phyloP scores from a whole-genome alignment of 2,888 invertebrate species.

The Stegana nigrithorax region DNA sequence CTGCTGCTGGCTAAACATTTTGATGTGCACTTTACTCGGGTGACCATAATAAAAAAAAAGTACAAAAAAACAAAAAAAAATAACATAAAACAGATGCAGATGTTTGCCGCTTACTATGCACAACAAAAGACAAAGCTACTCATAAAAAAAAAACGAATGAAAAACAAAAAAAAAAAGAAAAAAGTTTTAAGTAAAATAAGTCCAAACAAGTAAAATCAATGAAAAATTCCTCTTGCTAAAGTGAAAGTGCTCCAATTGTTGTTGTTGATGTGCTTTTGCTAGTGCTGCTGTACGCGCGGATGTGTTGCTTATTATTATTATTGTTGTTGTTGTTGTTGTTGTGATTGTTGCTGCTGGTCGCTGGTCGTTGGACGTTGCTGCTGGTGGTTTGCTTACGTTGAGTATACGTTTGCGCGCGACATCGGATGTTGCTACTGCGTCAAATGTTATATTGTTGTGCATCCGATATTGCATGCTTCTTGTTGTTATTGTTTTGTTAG shows the following conservation, averaged over 20 bases:
- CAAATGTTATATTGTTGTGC: not conserved
- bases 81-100: too few species aligned
- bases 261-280: conserved; percentile 16
- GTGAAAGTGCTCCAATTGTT: conserved; percentile 67
- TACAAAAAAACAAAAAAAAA: not conserved
- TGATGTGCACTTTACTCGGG: not conserved
- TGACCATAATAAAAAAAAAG: too few species aligned
- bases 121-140: not conserved
- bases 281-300: not conserved
- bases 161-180: not conserved
- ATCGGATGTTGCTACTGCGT: conserved; percentile 8
- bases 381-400: not conserved
- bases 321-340: too few species aligned
- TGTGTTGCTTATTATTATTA: too few species aligned
- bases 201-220: conserved; percentile 45
- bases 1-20: too few species aligned
- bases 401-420: not conserved
- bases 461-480: conserved; percentile 9
- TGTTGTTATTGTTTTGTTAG: not conserved
- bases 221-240: conserved; percentile 50
- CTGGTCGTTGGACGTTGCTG: not conserved
- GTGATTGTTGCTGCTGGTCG: conserved; percentile 28
- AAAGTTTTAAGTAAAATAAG: conserved; percentile 3
- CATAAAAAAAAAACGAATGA: not conserved
- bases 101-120: too few species aligned